Conservation (phyloP, 2,113 vertebrate genomes). For the Oceanodroma tethys region DNA sequence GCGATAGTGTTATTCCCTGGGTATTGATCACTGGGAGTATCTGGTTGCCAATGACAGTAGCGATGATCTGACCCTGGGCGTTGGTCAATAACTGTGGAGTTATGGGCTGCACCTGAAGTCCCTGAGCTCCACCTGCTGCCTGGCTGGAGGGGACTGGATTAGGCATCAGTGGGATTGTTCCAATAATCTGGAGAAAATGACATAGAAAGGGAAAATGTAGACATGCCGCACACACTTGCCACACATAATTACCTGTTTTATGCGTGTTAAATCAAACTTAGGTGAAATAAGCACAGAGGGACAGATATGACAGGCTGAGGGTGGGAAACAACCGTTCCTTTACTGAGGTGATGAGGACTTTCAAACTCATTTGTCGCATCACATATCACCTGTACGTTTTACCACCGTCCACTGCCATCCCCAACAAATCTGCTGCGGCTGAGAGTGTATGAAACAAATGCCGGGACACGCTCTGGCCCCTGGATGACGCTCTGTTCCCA, state of each 20-base stretch:
- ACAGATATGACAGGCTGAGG: neutral
- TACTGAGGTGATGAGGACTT: neutral
- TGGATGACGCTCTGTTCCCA: neutral
- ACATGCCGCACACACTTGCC: neutral
- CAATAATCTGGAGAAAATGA: constrained; percentile 89
- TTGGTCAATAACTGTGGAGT: constrained; percentile 98
- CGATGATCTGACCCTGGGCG: constrained; percentile 99
- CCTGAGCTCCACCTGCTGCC: constrained; percentile 85
- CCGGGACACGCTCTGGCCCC: neutral
- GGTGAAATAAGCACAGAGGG: neutral
- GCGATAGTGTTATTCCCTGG: constrained; percentile 97
- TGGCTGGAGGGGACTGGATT: constrained; percentile 91
- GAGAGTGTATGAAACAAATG: neutral
- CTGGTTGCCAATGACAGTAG: constrained; percentile 98
- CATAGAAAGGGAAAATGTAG: constrained; percentile 2
- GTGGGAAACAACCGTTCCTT: neutral
- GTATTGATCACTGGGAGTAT: constrained; percentile 99
- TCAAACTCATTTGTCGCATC: neutral
- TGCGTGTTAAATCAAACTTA: neutral
- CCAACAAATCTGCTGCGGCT: neutral
- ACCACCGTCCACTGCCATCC: neutral
- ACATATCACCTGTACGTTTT: neutral
- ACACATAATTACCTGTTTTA: neutral
- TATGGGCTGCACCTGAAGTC: constrained; percentile 96
- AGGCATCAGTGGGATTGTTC: constrained; percentile 98